Evolutionary conservation across 2,797 vertebrate species (phyloP).

Genomic region (Scolopax rusticola): DNA sequence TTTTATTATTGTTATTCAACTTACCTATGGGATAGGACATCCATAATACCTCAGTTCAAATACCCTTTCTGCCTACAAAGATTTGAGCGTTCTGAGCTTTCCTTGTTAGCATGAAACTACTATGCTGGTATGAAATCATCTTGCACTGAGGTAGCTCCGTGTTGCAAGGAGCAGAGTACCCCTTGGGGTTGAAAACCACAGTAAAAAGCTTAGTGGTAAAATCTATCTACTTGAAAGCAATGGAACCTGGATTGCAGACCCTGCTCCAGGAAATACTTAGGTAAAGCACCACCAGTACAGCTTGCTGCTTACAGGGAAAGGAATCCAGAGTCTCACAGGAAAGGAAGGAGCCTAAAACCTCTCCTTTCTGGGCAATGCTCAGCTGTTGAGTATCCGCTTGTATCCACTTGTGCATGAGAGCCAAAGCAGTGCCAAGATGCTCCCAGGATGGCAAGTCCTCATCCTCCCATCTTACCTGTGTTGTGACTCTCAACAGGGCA

Average conservation of each 20-base stretch:
- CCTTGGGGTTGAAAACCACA: background rate
- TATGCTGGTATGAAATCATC: background rate
- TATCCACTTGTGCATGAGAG: background rate
- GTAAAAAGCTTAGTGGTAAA: background rate
- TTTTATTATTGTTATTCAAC: background rate
- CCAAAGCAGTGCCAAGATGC: background rate
- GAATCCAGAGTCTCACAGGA: background rate
- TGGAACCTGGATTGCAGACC: background rate
- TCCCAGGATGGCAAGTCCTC: background rate
- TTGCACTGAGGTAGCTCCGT: background rate
- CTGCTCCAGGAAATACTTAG: background rate
- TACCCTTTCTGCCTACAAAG: background rate
- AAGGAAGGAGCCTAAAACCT: background rate
- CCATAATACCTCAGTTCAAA: constrained; percentile 55
- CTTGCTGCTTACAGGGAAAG: background rate
- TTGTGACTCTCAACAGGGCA: background rate
- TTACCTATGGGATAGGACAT: background rate
- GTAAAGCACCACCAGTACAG: background rate
- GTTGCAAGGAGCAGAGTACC: background rate
- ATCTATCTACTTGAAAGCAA: background rate
- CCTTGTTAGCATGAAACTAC: constrained; percentile 15
- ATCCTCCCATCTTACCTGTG: background rate
- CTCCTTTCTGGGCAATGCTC: background rate
- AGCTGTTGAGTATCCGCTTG: background rate
- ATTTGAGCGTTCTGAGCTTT: background rate